Evolutionary conservation across 2,888 invertebrate species (phyloP), one percentile per base, ranked within the genome.

Genomic region (Phlogophora meticulosa): DNA sequence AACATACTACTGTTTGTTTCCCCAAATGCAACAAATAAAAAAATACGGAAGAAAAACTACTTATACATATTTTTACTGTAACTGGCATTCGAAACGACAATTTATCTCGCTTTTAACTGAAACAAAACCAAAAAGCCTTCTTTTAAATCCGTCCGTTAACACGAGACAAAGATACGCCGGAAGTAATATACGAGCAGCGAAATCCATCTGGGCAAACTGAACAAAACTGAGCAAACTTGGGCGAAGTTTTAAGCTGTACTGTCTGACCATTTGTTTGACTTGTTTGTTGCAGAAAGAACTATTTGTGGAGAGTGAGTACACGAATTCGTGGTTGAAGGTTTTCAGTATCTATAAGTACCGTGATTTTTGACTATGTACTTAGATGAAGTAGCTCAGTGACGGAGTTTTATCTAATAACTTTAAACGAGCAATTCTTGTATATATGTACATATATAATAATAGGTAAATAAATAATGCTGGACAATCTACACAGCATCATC

Each of bases 181-280:
- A 52, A 69, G 57, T 72, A 67, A 81, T 76, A 64, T 70, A 80
- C 67, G 67, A 67, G 53, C 13, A 13, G 42, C 22, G 66, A 67
- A 69, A 78, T 78, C 76, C 60, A 53, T 70, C 70, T 78, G 55
- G 58, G 43, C 40, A 42, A 69, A 67, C 46, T 55, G 34, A 17
- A 45, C 11, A 56, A 58, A 53, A 58, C 53, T 58, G 59, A 40
- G 10, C 40, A 45, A 73, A 63, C 45, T 69, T 45, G 32, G 49
- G 38, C 15, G 55, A 80, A 78, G 65, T 81, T 76, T 72, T 68
- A 81, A 78, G 82, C 67, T 67, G 52, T 61, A 46, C 43, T 76
- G 51, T 72, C 67, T 42, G 28, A 34, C 62, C 65, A 77, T 78
- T 74, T 68, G 65, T 78, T 63, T 61, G 53, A 51, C 15, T 64